Percentiles rank a stretch among this genome's conserved stretches.
phyloP scores from a whole-genome alignment of 2,113 vertebrate genomes.

The Dasyprocta punctata region DNA sequence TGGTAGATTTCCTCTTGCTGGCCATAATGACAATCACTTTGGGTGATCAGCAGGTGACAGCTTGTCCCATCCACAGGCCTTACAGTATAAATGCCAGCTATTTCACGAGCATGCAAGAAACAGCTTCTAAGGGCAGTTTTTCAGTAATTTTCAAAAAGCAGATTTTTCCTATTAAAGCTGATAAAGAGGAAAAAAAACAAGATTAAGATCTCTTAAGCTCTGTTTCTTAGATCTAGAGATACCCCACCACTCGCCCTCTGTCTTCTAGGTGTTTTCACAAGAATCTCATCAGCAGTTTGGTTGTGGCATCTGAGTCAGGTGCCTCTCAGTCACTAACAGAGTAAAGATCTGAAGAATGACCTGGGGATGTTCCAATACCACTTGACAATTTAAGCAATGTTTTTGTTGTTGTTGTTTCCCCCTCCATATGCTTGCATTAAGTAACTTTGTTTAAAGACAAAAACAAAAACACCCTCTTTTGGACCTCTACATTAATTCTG shows the following conservation, averaged over 20 bases:
- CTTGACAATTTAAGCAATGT: neutral
- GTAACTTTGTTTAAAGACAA: conserved; percentile 51
- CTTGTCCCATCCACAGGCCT: conserved; percentile 80
- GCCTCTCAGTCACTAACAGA: neutral
- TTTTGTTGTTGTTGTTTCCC: conserved; percentile 1
- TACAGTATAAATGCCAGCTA: conserved; percentile 75
- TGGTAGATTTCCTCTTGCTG: conserved; percentile 98
- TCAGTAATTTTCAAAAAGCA: conserved; percentile 73
- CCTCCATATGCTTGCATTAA: conserved; percentile 23
- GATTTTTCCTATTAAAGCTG: conserved; percentile 87
- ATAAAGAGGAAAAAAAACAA: conserved; percentile 78
- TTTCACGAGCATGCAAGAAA: conserved; percentile 82
- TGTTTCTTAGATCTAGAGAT: neutral
- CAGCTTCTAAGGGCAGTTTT: conserved; percentile 77
- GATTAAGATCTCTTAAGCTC: conserved; percentile 15
- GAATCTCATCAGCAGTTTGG: neutral
- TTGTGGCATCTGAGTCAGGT: neutral
- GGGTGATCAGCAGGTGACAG: conserved; percentile 76
- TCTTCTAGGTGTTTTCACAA: neutral
- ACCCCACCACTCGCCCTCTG: neutral
- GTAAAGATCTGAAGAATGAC: neutral
- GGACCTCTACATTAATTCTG: conserved; percentile 64
- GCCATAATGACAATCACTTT: conserved; percentile 89
- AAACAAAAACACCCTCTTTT: conserved; percentile 41
- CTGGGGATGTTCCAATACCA: conserved; percentile 12